Evolutionary conservation across 2,797 vertebrate genomes (phyloP).

Genomic region (Coregonus ussuriensis): DNA sequence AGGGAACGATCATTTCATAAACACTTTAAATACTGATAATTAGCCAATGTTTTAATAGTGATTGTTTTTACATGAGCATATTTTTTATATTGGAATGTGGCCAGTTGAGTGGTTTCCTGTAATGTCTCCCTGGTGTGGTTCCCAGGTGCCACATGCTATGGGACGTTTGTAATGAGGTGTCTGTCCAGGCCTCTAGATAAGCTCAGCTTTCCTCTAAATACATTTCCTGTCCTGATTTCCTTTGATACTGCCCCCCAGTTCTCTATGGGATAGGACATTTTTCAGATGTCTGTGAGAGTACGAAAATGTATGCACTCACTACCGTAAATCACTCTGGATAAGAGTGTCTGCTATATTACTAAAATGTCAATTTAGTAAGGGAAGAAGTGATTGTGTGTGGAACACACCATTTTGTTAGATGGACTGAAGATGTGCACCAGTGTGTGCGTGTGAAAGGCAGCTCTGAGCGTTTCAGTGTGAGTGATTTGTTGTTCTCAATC

Average conservation of each 20-base stretch:
- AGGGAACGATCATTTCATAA: slow-evolving; percentile 14
- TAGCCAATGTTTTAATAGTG: neutral
- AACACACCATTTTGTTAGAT: neutral
- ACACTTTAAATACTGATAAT: neutral
- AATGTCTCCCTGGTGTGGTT: slow-evolving; percentile 29
- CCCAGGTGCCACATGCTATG: slow-evolving; percentile 27
- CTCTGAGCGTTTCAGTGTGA: slow-evolving; percentile 20
- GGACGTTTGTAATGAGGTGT: slow-evolving; percentile 58
- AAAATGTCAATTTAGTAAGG: neutral
- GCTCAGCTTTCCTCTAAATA: slow-evolving; percentile 41
- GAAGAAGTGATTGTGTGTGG: neutral
- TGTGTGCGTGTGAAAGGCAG: neutral
- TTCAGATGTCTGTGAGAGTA: neutral
- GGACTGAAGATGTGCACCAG: neutral
- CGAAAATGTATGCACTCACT: too few species aligned
- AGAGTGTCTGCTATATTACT: too few species aligned
- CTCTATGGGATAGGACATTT: slow-evolving; percentile 10
- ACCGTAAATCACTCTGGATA: too few species aligned
- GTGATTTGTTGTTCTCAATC: slow-evolving; percentile 6
- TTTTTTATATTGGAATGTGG: neutral
- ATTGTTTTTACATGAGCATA: too few species aligned
- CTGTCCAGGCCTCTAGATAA: slow-evolving; percentile 34
- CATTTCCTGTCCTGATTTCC: slow-evolving; percentile 67
- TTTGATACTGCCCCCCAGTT: slow-evolving; percentile 53
- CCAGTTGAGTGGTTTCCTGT: slow-evolving; percentile 24